Conservation (phyloP, 2,888 invertebrate species). For the Aphidoletes aphidimyza region DNA sequence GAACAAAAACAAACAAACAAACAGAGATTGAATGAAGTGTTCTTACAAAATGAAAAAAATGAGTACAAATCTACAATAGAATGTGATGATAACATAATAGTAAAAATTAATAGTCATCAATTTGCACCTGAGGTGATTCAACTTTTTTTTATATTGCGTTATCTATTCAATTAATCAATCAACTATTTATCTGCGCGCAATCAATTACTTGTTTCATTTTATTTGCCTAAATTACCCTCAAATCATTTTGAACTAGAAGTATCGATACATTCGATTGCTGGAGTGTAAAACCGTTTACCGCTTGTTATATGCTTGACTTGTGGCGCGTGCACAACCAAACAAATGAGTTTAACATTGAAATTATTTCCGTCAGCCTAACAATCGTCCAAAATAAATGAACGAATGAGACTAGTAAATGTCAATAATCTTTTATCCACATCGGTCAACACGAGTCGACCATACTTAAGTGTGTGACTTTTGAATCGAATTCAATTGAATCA, state of each 20-base stretch:
- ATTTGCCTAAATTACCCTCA: no score
- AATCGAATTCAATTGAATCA: background rate
- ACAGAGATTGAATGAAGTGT: constrained; percentile 34
- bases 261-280: background rate
- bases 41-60: background rate
- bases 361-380: background rate
- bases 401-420: no score
- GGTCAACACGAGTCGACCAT: constrained; percentile 6
- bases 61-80: background rate
- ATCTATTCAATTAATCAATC: no score
- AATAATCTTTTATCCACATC: no score
- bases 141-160: no score
- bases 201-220: no score
- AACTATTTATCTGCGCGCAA: no score
- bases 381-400: no score
- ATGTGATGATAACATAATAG: no score
- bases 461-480: background rate
- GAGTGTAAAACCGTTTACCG: background rate
- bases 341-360: background rate
- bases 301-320: background rate
- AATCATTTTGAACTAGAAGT: no score
- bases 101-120: no score
- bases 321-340: background rate
- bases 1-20: constrained; percentile 56
- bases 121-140: background rate